A percentile compares a stretch with the other conserved stretches of the same genome.
Conservation (phyloP, 2,113 vertebrate genomes). For the Cyanoramphus novaezelandiae region DNA sequence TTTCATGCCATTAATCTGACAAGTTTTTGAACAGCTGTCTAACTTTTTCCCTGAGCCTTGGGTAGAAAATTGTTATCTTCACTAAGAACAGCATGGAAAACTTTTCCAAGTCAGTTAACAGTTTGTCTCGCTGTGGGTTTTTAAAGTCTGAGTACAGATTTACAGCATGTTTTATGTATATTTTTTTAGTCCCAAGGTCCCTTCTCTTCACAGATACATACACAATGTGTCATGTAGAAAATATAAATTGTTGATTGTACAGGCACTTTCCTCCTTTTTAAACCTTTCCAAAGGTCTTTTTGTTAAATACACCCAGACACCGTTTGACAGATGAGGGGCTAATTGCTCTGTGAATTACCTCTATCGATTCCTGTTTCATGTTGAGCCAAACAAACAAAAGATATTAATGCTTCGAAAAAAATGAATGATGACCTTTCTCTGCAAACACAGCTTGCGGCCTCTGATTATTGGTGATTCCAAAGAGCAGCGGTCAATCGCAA, state of each 20-base stretch:
- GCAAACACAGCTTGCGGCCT: slow-evolving; percentile 88
- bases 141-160: slow-evolving; percentile 74
- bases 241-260: slow-evolving; percentile 85
- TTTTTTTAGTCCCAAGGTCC: slow-evolving; percentile 78
- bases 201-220: slow-evolving; percentile 79
- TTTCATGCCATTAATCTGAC: slow-evolving; percentile 41
- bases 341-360: slow-evolving; percentile 91
- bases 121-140: slow-evolving; percentile 58
- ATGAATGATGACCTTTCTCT: slow-evolving; percentile 92
- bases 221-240: slow-evolving; percentile 82
- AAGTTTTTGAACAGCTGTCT: slow-evolving; percentile 39
- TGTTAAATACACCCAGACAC: slow-evolving; percentile 86
- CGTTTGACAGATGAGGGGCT: slow-evolving; percentile 88
- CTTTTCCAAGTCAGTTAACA: slow-evolving; percentile 63
- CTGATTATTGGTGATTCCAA: slow-evolving; percentile 88
- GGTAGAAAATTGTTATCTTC: neutral
- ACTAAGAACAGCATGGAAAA: slow-evolving; percentile 17
- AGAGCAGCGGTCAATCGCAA: slow-evolving; percentile 87
- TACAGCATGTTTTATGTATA: slow-evolving; percentile 78
- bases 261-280: slow-evolving; percentile 81
- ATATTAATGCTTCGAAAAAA: slow-evolving; percentile 89
- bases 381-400: slow-evolving; percentile 92
- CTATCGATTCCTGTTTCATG: slow-evolving; percentile 91
- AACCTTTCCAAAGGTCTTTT: slow-evolving; percentile 85
- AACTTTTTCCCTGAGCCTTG: neutral